phyloP scores from a whole-genome alignment of 2,113 vertebrate species.

The Halcyon malimbica region DNA sequence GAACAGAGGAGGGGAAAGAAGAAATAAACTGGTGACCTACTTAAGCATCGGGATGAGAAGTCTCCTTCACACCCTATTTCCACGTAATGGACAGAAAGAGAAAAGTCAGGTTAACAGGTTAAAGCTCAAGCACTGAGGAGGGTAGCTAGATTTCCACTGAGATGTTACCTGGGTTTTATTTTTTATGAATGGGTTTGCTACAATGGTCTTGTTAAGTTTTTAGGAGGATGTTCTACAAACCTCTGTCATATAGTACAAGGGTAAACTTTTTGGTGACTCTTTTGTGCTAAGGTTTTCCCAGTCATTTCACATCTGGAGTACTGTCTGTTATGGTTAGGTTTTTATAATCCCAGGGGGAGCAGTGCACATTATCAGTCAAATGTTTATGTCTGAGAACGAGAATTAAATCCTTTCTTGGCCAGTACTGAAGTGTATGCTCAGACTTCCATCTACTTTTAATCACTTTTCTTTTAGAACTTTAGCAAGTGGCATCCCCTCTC shows the following conservation, averaged over 20 bases:
- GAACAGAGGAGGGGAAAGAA: neutral
- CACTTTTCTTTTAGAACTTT: slow-evolving; percentile 57
- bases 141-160: neutral
- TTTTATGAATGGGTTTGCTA: neutral
- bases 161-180: neutral
- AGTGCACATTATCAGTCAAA: slow-evolving; percentile 66
- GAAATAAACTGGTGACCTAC: neutral
- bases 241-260: neutral
- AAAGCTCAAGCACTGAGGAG: neutral
- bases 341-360: slow-evolving; percentile 57
- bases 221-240: neutral
- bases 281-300: slow-evolving; percentile 46
- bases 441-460: slow-evolving; percentile 49
- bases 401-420: slow-evolving; percentile 62
- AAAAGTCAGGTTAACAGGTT: neutral
- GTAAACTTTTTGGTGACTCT: slow-evolving; percentile 27
- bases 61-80: neutral
- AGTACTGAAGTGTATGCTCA: slow-evolving; percentile 19
- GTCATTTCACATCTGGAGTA: slow-evolving; percentile 65
- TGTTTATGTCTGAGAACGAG: slow-evolving; percentile 60
- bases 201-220: neutral
- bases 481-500: slow-evolving; percentile 28
- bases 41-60: neutral
- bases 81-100: neutral
- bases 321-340: slow-evolving; percentile 63